Percentiles rank a stretch among this genome's conserved stretches.
phyloP scores from a whole-genome alignment of 2,888 invertebrate species.

The Eupeodes latifasciatus region DNA sequence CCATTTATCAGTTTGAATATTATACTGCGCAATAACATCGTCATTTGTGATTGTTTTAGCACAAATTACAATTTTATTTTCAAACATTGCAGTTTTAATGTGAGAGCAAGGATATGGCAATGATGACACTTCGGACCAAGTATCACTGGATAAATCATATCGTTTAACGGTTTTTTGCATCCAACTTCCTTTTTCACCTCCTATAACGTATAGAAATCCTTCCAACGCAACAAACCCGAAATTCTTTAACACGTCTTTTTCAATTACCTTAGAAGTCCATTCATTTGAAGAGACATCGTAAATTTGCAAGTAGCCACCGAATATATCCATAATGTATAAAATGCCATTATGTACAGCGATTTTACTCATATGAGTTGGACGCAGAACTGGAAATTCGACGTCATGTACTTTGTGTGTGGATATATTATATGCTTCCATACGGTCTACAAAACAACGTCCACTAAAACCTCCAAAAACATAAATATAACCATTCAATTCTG shows the following conservation, averaged over 20 bases:
- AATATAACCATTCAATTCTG: background rate
- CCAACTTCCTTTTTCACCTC: background rate
- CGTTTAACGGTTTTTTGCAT: background rate
- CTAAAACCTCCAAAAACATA: background rate
- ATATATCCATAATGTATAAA: background rate
- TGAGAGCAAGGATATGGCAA: background rate
- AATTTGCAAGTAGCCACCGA: background rate
- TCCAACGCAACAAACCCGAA: background rate
- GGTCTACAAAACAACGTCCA: background rate
- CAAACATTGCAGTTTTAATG: background rate
- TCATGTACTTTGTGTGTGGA: too few relatives aligned
- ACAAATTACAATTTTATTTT: background rate
- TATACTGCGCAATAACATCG: too few relatives aligned
- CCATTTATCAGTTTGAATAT: too few relatives aligned
- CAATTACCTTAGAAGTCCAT: background rate
- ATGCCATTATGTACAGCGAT: background rate
- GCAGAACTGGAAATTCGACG: fast-evolving
- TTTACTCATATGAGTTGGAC: background rate
- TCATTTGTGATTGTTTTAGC: too few relatives aligned
- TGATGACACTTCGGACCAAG: background rate
- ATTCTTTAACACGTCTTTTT: background rate
- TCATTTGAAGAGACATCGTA: background rate
- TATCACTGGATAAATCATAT: background rate
- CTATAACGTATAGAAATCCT: background rate
- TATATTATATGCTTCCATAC: background rate